phyloP scores from a whole-genome alignment of 1,140 invertebrate genomes.

The Brachionus angularis region DNA sequence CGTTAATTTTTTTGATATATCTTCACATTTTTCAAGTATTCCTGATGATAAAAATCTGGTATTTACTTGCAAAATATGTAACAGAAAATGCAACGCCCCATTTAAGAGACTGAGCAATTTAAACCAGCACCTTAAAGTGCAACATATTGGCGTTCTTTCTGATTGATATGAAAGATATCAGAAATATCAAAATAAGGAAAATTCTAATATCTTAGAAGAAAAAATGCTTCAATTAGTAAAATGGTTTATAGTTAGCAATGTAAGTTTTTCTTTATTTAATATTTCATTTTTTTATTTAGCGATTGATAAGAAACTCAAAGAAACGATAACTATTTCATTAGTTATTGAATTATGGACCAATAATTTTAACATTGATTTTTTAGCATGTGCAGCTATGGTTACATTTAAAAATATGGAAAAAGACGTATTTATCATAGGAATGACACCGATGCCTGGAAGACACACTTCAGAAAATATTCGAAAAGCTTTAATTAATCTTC shows the following conservation, averaged over 20 bases:
- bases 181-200: not conserved
- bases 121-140: conserved; percentile 2
- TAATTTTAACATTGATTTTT: conserved; percentile 10
- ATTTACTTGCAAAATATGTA: conserved; percentile 6
- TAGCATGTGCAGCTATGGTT: not conserved
- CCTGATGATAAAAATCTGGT: conserved; percentile 1
- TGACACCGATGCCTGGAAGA: not conserved
- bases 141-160: not conserved
- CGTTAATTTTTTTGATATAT: too few species aligned
- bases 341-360: not conserved
- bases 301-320: not conserved
- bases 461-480: not conserved
- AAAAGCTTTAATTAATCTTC: not conserved
- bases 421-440: not conserved
- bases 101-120: conserved; percentile 2
- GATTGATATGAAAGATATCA: not conserved
- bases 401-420: not conserved
- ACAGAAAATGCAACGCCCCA: not conserved
- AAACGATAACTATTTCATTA: not conserved
- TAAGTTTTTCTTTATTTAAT: not conserved
- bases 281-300: not conserved
- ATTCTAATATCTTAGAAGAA: not conserved
- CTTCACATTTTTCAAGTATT: not conserved
- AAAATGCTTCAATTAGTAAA: not conserved
- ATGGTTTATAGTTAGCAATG: conserved; percentile 1